Evolutionary conservation across 2,797 vertebrate genomes (phyloP).

Genomic region (Crypturellus tataupa): DNA sequence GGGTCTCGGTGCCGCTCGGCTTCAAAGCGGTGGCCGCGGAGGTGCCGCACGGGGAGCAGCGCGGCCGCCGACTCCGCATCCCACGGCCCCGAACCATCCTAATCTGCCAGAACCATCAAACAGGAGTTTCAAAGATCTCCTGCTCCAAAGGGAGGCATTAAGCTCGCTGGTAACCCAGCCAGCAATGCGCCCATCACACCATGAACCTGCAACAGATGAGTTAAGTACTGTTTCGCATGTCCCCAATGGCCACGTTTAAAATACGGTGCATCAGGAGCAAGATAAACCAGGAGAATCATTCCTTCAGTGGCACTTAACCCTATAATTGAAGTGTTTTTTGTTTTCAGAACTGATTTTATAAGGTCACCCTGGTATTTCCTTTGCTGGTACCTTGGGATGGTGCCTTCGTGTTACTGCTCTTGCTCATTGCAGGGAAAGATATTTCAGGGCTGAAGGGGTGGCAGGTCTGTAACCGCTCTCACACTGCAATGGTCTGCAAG

Average conservation of each 20-base stretch:
- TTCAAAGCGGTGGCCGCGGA: slow-evolving; percentile 79
- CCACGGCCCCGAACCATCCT: slow-evolving; percentile 32
- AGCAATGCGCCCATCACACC: too few relatives aligned
- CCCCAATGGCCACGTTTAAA: background rate
- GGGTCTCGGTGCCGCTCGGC: slow-evolving; percentile 77
- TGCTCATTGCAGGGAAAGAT: slow-evolving; percentile 64
- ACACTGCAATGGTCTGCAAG: slow-evolving; percentile 55
- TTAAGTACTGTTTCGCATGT: slow-evolving; percentile 49
- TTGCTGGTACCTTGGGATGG: slow-evolving; percentile 35
- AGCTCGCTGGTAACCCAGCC: slow-evolving; percentile 19
- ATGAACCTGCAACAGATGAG: slow-evolving; percentile 12
- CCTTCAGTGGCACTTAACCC: slow-evolving; percentile 38
- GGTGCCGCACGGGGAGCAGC: slow-evolving; percentile 69
- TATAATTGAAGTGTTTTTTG: background rate
- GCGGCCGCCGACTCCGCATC: background rate
- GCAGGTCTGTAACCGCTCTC: slow-evolving; percentile 44
- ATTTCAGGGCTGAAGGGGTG: slow-evolving; percentile 54
- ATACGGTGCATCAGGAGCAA: background rate
- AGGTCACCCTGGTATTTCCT: slow-evolving; percentile 52
- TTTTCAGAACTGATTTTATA: slow-evolving; percentile 29
- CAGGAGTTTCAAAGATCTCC: slow-evolving; percentile 76
- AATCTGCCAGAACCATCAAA: slow-evolving; percentile 75
- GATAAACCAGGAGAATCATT: slow-evolving; percentile 23
- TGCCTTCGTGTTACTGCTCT: slow-evolving; percentile 58
- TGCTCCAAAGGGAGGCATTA: slow-evolving; percentile 76